phyloP scores from a whole-genome alignment of 2,797 vertebrate species.

The Coregonus sp. region DNA sequence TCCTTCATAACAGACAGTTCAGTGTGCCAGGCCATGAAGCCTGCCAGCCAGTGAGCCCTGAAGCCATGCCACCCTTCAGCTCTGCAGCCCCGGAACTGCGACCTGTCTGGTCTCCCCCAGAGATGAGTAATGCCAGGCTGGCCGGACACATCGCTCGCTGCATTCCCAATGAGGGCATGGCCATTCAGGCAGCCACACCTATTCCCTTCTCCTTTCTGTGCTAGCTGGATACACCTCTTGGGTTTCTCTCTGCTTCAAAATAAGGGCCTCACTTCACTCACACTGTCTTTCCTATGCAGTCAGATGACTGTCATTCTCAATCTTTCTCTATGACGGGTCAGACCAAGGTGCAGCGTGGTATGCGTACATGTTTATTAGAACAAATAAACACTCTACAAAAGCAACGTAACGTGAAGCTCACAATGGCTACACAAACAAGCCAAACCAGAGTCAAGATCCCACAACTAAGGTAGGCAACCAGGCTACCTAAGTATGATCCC shows the following conservation, averaged over 20 bases:
- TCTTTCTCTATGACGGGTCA: too few species aligned
- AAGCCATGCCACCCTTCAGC: constrained; percentile 14
- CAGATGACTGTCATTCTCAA: background rate
- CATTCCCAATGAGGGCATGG: constrained; percentile 23
- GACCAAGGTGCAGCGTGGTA: too few species aligned
- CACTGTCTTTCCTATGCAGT: too few species aligned
- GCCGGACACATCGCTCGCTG: constrained; percentile 21
- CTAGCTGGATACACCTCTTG: too few species aligned
- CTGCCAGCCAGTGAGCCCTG: constrained; percentile 17
- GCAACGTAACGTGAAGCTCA: too few species aligned
- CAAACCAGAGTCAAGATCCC: too few species aligned
- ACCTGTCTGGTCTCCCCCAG: constrained; percentile 36
- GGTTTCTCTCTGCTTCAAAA: background rate
- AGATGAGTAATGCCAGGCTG: constrained; percentile 42
- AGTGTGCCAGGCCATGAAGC: background rate
- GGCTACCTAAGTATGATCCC: too few species aligned
- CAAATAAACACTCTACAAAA: too few species aligned
- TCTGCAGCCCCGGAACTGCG: constrained; percentile 20
- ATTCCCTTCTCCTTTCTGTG: background rate
- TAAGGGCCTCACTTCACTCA: background rate
- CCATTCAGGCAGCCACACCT: background rate
- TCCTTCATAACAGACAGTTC: background rate
- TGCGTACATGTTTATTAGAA: too few species aligned
- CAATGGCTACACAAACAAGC: too few species aligned
- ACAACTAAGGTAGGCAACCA: too few species aligned